These are phyloP conservation scores for Numida meleagris DNA, from an alignment of 2,113 vertebrate genomes.

Conservation along the genomic window DNA sequence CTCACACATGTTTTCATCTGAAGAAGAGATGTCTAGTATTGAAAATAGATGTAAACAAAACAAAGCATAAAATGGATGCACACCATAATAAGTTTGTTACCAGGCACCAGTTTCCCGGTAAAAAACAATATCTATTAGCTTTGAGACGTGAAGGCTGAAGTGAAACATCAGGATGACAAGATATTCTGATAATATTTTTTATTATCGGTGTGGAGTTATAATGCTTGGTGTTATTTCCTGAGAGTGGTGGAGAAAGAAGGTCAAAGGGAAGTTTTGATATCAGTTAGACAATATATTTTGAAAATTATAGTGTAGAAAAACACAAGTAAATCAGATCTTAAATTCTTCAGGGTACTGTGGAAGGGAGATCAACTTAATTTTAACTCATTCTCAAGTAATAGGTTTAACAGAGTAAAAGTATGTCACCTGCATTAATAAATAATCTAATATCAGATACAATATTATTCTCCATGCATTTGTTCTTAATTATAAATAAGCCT, in stretches of 20 bases:
- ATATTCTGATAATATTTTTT: not conserved
- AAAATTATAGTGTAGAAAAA: not conserved
- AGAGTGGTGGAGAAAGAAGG: not conserved
- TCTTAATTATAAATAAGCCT: not conserved
- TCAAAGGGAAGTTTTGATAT: not conserved
- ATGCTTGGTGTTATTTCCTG: not conserved
- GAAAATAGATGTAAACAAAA: not conserved
- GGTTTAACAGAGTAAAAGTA: not conserved
- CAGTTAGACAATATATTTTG: not conserved
- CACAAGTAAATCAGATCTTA: not conserved
- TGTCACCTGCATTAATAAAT: not conserved
- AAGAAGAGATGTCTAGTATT: not conserved
- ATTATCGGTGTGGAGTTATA: not conserved
- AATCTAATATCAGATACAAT: not conserved
- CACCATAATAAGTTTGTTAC: not conserved
- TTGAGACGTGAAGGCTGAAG: not conserved
- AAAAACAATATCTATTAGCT: not conserved
- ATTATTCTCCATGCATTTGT: not conserved
- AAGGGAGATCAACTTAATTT: not conserved
- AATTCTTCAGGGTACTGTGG: not conserved
- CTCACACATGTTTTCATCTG: not conserved
- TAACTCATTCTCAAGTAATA: not conserved
- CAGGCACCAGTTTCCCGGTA: not conserved
- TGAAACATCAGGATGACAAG: not conserved
- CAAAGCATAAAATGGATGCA: not conserved